These are phyloP conservation scores for Acipenser oxyrinchus DNA, from an alignment of 2,797 vertebrate species.

Conservation along the genomic window DNA sequence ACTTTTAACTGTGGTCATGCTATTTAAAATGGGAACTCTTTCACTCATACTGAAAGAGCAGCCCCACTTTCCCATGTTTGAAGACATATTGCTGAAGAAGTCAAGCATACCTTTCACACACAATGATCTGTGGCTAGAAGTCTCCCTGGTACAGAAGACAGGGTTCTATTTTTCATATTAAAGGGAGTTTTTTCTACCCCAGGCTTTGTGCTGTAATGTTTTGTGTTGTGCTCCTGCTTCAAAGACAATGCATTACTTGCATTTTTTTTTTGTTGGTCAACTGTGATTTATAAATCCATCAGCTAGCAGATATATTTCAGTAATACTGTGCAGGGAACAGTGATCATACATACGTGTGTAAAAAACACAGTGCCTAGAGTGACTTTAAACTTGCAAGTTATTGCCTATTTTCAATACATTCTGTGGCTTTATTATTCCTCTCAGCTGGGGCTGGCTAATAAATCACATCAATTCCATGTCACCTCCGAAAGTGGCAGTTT, in stretches of 20 bases:
- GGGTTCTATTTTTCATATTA: not conserved
- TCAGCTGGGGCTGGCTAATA: slow-evolving; percentile 10
- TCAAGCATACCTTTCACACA: not conserved
- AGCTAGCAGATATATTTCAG: not conserved
- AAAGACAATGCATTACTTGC: not conserved
- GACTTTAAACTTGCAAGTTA: not conserved
- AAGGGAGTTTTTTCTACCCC: not conserved
- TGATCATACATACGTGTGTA: not conserved
- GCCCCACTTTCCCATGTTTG: not conserved
- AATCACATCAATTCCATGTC: not conserved
- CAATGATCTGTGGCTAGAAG: not conserved
- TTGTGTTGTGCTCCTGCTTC: not conserved
- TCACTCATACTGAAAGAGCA: not conserved
- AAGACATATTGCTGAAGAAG: not conserved
- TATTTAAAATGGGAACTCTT: slow-evolving; percentile 45
- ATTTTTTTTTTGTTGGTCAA: not conserved
- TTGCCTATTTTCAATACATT: not conserved
- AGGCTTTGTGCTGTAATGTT: not conserved
- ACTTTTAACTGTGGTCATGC: slow-evolving; percentile 54
- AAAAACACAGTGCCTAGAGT: not conserved
- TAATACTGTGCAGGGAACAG: not conserved
- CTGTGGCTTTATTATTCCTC: not conserved
- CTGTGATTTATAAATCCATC: no score
- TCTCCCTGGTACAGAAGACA: not conserved
- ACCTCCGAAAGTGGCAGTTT: not conserved